phyloP scores from a whole-genome alignment of 2,797 vertebrate species.

The Silurus aristotelis region DNA sequence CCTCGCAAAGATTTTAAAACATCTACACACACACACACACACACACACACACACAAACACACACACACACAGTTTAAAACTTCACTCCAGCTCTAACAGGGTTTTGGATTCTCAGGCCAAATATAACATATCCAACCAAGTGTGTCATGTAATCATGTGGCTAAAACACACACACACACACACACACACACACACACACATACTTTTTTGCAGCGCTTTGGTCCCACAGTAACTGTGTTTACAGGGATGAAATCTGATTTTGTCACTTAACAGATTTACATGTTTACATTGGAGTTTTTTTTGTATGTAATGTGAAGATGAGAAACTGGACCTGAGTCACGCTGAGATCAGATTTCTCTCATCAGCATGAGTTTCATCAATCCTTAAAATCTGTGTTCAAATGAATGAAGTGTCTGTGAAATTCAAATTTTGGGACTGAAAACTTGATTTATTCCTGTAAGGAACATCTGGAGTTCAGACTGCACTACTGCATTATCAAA shows the following conservation, averaged over 20 bases:
- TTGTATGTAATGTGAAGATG: not conserved
- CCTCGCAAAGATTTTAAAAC: not conserved
- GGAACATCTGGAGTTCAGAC: too few relatives aligned
- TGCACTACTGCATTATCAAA: too few relatives aligned
- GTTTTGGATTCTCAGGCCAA: constrained; percentile 54
- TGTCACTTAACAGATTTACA: not conserved
- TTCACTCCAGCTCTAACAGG: constrained; percentile 56
- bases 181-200: not conserved
- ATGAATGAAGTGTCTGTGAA: too few relatives aligned
- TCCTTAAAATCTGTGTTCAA: too few relatives aligned
- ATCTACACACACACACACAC: not conserved
- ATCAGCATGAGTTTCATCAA: too few relatives aligned
- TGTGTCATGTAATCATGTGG: constrained; percentile 54
- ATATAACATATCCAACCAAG: constrained; percentile 49
- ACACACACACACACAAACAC: not conserved
- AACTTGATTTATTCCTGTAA: too few relatives aligned
- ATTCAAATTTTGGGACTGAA: too few relatives aligned
- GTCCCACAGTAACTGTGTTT: not conserved
- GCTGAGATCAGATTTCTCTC: too few relatives aligned
- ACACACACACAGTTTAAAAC: constrained; percentile 1
- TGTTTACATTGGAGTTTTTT: not conserved
- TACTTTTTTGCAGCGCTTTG: not conserved
- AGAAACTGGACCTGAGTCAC: not conserved
- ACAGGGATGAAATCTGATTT: not conserved
- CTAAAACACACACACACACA: constrained; percentile 38